Conservation (phyloP, 2,888 invertebrate species). For the Campaea margaritaria region DNA sequence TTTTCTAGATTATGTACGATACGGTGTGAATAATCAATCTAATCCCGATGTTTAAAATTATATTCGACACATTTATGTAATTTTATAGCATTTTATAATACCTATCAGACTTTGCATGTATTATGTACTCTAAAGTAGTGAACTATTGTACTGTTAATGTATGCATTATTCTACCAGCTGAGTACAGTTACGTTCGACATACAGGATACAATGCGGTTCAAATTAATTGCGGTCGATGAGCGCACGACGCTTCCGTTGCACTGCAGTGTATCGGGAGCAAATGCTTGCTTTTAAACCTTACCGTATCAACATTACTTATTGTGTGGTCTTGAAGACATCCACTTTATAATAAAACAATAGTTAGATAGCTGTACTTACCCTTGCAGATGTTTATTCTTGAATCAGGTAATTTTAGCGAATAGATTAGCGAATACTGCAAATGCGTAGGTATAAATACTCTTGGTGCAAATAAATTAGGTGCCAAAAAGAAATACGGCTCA, state of each 20-base stretch:
- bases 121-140: too few relatives aligned
- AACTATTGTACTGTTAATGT: neutral
- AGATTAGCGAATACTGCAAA: constrained; percentile 12
- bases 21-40: too few relatives aligned
- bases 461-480: constrained; percentile 25
- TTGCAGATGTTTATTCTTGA: neutral
- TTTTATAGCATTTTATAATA: too few relatives aligned
- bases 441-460: constrained; percentile 24
- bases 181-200: constrained; percentile 54
- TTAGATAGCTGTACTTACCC: too few relatives aligned
- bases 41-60: too few relatives aligned
- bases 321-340: too few relatives aligned
- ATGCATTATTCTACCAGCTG: constrained; percentile 15
- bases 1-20: too few relatives aligned
- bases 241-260: constrained; percentile 61
- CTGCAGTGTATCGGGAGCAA: constrained; percentile 25
- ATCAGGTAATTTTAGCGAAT: neutral
- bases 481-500: constrained; percentile 30
- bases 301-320: neutral
- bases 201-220: constrained; percentile 66
- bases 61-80: too few relatives aligned
- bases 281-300: constrained; percentile 13
- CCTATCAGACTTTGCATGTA: too few relatives aligned
- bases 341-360: too few relatives aligned
- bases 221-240: constrained; percentile 60